Conservation (phyloP, 2,888 invertebrate species). For the Crepidodera aurea region DNA sequence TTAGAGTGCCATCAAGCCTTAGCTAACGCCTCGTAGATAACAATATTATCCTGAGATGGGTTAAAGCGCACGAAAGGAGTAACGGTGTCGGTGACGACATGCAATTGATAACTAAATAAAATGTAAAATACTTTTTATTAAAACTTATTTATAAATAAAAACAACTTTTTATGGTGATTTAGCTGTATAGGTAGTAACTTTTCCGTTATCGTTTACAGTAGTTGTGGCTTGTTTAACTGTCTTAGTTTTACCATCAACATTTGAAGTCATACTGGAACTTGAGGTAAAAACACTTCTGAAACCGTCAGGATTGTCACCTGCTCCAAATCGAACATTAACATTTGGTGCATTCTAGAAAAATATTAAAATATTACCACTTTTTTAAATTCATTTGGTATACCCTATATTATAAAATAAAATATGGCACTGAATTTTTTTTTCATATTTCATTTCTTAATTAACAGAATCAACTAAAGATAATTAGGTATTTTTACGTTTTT, state of each 20-base stretch:
- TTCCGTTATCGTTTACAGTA: constrained; percentile 77
- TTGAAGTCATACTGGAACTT: constrained; percentile 68
- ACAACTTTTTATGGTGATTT: constrained; percentile 54
- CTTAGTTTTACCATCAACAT: constrained; percentile 68
- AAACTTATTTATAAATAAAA: no score
- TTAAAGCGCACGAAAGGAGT: no score
- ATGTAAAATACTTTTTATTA: no score
- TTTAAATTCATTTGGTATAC: no score
- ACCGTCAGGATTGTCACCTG: constrained; percentile 53
- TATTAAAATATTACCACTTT: no score
- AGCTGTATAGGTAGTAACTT: constrained; percentile 70
- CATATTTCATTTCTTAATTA: not conserved
- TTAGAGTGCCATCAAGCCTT: no score
- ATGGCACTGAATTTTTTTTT: constrained; percentile 9
- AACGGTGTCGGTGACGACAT: no score
- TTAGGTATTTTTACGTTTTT: no score
- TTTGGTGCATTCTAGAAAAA: constrained; percentile 64
- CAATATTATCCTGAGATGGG: no score
- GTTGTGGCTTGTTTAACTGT: constrained; percentile 69
- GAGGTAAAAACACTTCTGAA: constrained; percentile 69
- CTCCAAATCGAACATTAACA: constrained; percentile 59
- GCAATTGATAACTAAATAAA: no score
- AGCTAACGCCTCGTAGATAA: no score
- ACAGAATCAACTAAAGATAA: no score
- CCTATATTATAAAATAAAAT: not conserved